Evolutionary conservation across 2,797 vertebrate species (phyloP), one percentile per base, ranked within the genome.

Genomic region (Telmatherina bonti): DNA sequence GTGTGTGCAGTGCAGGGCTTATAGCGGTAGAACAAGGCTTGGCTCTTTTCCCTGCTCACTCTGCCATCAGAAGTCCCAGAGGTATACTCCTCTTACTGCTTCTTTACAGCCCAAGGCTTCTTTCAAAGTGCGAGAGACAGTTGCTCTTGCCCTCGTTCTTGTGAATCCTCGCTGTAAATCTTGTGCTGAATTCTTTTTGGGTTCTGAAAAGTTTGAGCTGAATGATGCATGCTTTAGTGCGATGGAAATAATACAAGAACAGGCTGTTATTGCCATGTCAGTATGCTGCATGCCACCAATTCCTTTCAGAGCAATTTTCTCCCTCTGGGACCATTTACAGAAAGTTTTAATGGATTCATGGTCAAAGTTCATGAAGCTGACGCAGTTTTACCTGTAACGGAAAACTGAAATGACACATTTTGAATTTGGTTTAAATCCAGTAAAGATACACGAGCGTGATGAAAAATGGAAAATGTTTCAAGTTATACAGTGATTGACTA

Each of bases 1-100:
- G 61, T 63, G 78, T 82, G 76, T 83, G 88, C 78, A 67, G 87
- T 56, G 63, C 79, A 65, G 77, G 74, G 82, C 74, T 81, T 88
- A 82, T 85, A 81, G 82, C 55, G 18, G 78, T 78, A 85, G 83
- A 85, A 83, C 81, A 79, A 87, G 90, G 62, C 78, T 81, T 85
- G 89, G 88, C 88, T 89, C 78, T 77, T 81, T 75, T 83, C 76
- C 83, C 84, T 67, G 70, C 78, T 82, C 83, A 54, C 84, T 82
- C 79, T 77, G 84, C 88, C 90, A 78, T 91, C 87, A 79, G 45
- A 83, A 64, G 62, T 89, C 89, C 85, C 88, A 54, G 74, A 86
- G 85, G 85, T 87, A 80, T 85, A 68, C 74, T 91, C 61, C 72
- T 84, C 85, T 89, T 47, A 78, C 85, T 81, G 84, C 79, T 85